Conservation (phyloP, 2,888 invertebrate species). For the Crocallis elinguaria region DNA sequence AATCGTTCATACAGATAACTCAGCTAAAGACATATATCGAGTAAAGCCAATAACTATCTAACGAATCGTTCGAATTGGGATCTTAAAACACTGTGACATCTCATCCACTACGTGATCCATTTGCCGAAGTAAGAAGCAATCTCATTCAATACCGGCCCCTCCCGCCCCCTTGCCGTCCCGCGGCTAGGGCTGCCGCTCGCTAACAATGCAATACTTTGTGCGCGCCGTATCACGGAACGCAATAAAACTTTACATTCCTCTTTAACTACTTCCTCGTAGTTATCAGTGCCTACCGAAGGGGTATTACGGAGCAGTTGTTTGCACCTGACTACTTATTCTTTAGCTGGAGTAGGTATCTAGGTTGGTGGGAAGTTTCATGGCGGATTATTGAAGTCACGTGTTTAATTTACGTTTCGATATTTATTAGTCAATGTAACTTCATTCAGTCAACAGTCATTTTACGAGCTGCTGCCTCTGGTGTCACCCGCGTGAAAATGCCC, state of each 20-base stretch:
- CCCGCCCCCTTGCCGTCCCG: conserved; percentile 42
- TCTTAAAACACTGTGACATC: conserved; percentile 86
- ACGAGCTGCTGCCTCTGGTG: too few relatives aligned
- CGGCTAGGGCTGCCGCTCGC: conserved; percentile 63
- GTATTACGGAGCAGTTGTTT: conserved; percentile 28
- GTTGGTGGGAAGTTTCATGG: neutral
- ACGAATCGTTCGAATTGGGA: conserved; percentile 78
- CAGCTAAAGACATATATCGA: conserved; percentile 30
- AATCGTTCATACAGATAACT: conserved; percentile 23
- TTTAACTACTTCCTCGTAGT: conserved; percentile 79
- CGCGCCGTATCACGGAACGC: conserved; percentile 72
- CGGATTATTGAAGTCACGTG: neutral
- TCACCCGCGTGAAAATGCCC: too few relatives aligned
- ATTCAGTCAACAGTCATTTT: too few relatives aligned
- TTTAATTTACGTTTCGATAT: neutral
- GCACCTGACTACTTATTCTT: conserved; percentile 27
- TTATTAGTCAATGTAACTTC: too few relatives aligned
- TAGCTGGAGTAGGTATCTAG: conserved; percentile 5
- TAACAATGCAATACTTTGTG: conserved; percentile 78
- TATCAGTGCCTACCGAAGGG: conserved; percentile 73
- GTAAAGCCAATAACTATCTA: conserved; percentile 58
- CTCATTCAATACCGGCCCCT: conserved; percentile 83
- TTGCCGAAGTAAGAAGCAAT: conserved; percentile 86
- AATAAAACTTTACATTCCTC: conserved; percentile 81
- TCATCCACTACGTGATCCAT: conserved; percentile 86